Evolutionary conservation across 1,140 invertebrate genomes (phyloP), one percentile per base, ranked within the genome.

Genomic region (Sarcophaga bullata): DNA sequence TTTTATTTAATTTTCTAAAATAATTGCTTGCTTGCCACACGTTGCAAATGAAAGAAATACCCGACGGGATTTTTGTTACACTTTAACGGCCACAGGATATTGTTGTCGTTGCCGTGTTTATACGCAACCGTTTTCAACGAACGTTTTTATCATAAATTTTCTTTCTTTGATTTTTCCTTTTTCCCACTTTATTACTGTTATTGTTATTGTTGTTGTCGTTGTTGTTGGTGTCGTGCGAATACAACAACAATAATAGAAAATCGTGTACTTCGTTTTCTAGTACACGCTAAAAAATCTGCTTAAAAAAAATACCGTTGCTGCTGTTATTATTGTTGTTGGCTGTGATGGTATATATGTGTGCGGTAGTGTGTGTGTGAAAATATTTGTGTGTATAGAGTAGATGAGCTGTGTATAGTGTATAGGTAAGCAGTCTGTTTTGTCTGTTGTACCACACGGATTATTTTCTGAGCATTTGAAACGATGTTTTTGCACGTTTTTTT

Each of bases 401-500:
- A n/a, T n/a, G n/a, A n/a, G n/a, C n/a, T n/a, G n/a, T 37, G 25
- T 37, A 37, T 37, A n/a, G 25, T 37, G 25, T 37, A 25, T 25
- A 25, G 75, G 75, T 78, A 19, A n/a, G 75, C 13, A 15, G 46
- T 8, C n/a, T 78, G 46, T 10, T 76, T 76, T 17, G 17, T 75
- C 37, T 75, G 19, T 37, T 68, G n/a, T 54, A 4, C 78, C 17
- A 62, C 17, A 62, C 73, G 73, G 54, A 49, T 62, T 80, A 50
- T 48, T 15, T 46, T 47, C 37, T 58, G 76, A 48, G n/a, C n/a
- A 25, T 80, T 37, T 37, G 25, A 37, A 37, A 37, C 25, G 25
- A 37, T 17, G 17, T 76, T 80, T 37, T 46, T 52, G 19, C 78
- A 58, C 78, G 50, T 80, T 80, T 54, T 50, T 80, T 58, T 80